Evolutionary conservation across 2,797 vertebrate genomes (phyloP), one percentile per base, ranked within the genome.

Genomic region (Hippoglossus hippoglossus): DNA sequence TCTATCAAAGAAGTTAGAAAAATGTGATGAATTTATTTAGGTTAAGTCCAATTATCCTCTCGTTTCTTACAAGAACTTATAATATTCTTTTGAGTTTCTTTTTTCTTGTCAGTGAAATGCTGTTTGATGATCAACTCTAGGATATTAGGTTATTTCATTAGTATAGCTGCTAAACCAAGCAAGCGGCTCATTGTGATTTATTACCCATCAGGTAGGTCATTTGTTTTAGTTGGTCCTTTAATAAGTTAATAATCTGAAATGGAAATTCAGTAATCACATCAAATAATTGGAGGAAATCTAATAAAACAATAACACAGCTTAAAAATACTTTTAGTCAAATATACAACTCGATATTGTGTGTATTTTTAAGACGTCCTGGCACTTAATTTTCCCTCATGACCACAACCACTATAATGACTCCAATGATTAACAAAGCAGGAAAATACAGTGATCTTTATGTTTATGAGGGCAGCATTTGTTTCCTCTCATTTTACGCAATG

Each of bases 381-480:
- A 44, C 25, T 11, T 21, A 11, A 26, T 60, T 39, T 62, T 53
- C 19, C 36, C 46, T 24, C 6, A 60, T 50, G 47, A 53, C 58
- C 53, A 52, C 3, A 61, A 10, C 12, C 39, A 34, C 24, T 73
- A 1, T 36, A 49, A 73, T 41, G 24, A 59, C 39, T 61, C n/a
- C 4, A 13, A 57, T 15, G 19, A 73, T 60, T 24, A 73, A 67
- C 21, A 41, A 73, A 73, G 7, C 25, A 25, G 16, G n/a, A 75
- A 71, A 58, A 34, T 3, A 22, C 10, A 24, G 24, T 26, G n/a
- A 62, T 54, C 60, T 79, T 58, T 41, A 62, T 54, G 63, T 79
- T 61, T 41, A 2, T 46, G 22, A 80, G 26, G 46, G 34, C 47
- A 80, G 47, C 25, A 10, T 18, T 31, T 74, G 75, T 31, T 16